Evolutionary conservation across 2,888 invertebrate species (phyloP).

Genomic region (Antitype chi): DNA sequence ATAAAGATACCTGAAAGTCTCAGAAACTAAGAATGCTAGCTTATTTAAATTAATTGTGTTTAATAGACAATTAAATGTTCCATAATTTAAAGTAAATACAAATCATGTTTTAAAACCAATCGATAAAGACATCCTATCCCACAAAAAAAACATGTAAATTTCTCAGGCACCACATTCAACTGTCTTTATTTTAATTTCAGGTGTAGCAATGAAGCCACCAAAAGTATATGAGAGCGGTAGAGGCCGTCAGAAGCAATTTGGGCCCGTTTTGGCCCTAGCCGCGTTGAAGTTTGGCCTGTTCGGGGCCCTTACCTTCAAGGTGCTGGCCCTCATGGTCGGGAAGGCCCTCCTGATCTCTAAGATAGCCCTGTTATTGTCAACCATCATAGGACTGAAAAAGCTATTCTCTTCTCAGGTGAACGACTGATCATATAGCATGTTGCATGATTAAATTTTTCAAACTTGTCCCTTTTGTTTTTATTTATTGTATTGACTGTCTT

Average conservation of each 20-base stretch:
- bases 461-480: conserved; percentile 49
- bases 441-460: conserved; percentile 65
- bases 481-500: conserved; percentile 23
- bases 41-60: too few relatives aligned
- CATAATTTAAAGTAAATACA: too few relatives aligned
- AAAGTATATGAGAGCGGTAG: conserved; percentile 92
- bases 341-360: conserved; percentile 96
- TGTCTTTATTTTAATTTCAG: conserved; percentile 78
- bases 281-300: conserved; percentile 95
- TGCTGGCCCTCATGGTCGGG: conserved; percentile 94
- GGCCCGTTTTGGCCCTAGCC: conserved; percentile 93
- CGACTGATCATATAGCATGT: conserved; percentile 69
- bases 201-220: conserved; percentile 93
- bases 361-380: conserved; percentile 95
- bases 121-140: too few relatives aligned
- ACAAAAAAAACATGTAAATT: too few relatives aligned
- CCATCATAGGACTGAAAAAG: conserved; percentile 95
- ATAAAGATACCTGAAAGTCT: too few relatives aligned
- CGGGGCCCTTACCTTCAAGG: conserved; percentile 95
- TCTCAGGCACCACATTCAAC: not conserved
- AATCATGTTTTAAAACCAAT: too few relatives aligned
- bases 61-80: too few relatives aligned
- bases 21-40: too few relatives aligned
- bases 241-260: conserved; percentile 93
- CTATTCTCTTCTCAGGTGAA: conserved; percentile 93